Conservation (phyloP, 2,888 invertebrate species). For the Mesochorus sp. region DNA sequence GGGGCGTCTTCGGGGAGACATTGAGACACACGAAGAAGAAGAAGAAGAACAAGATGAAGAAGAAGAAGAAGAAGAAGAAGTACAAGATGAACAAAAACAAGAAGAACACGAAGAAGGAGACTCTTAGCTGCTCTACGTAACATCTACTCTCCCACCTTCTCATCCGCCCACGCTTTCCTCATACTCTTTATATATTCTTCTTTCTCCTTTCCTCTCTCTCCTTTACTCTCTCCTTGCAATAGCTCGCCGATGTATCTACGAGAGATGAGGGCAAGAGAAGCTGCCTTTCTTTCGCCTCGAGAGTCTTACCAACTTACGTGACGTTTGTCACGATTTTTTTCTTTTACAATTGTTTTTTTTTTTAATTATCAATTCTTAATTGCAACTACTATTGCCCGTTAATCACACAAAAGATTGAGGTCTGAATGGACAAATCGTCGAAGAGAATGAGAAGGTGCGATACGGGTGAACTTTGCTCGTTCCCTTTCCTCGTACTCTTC, state of each 20-base stretch:
- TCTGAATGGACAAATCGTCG: too few species aligned
- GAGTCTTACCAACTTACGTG: slow-evolving; percentile 7
- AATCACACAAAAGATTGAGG: too few species aligned
- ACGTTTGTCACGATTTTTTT: slow-evolving; percentile 33
- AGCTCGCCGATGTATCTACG: slow-evolving; percentile 50
- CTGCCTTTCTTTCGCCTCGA: slow-evolving; percentile 37
- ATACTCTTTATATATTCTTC: slow-evolving; percentile 44
- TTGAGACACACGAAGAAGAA: slow-evolving; percentile 79
- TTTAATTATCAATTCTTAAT: too few species aligned
- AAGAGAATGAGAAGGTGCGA: too few species aligned
- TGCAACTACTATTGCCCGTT: too few species aligned
- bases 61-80: slow-evolving; percentile 10
- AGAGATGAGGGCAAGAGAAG: slow-evolving; percentile 31
- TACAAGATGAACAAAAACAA: slow-evolving; percentile 3
- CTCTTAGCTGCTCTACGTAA: slow-evolving; percentile 56
- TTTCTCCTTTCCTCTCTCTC: slow-evolving; percentile 5
- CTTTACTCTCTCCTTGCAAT: slow-evolving; percentile 39
- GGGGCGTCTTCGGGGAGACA: slow-evolving; percentile 81
- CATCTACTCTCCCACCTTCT: slow-evolving; percentile 63
- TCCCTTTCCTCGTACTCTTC: too few species aligned
- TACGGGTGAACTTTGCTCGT: too few species aligned
- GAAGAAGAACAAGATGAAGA: slow-evolving; percentile 16
- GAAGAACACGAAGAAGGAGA: slow-evolving; percentile 36
- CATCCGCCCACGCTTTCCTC: slow-evolving; percentile 54
- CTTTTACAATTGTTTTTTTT: too few species aligned